Evolutionary conservation across 2,797 vertebrate genomes (phyloP), one percentile per base, ranked within the genome.

Genomic region (Cossypha polioptera): DNA sequence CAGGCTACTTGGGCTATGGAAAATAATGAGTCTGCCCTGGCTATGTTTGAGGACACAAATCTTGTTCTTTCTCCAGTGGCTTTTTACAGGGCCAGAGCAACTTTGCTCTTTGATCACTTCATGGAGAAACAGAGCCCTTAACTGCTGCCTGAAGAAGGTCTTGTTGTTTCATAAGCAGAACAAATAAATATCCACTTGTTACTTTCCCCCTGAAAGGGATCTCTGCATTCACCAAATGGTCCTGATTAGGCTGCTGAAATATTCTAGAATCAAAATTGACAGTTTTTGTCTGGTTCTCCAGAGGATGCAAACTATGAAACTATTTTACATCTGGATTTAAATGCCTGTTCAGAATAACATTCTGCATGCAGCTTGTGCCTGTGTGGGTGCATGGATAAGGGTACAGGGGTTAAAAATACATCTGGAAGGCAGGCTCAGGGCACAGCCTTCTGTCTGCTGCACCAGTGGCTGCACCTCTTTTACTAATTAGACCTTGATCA

Each of bases 401-500:
- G 68, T 40, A 87, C 13, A 51, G 47, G 38, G 33, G 35, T 61
- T 91, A 82, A 86, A 97, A 95, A 74, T 31, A 42, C 50, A 53
- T 71, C 75, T 71, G 54, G 65, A 77, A 91, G 72, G 83, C 28
- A 74, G 87, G 72, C 42, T 92, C n/a, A 40, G 40, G 50, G 45
- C 61, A 74, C 8, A 90, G 67, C 42, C 62, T 85, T 38, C 55
- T 85, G 29, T 74, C 82, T 83, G 50, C 69, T 72, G 72, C 58
- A 74, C 54, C 12, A 29, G 77, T 0, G 68, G 38, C 61, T 92
- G 73, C 63, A 53, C 47, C 88, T 80, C 79, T 75, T 91, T 77
- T 40, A 59, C 62, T 94, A 97, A 96, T 96, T 94, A 95, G 85
- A 80, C 33, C 69, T 87, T 31, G 69, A 88, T 94, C 89, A 88